Evolutionary conservation across 2,797 vertebrate species (phyloP).

Genomic region (Gallinago solitaria): DNA sequence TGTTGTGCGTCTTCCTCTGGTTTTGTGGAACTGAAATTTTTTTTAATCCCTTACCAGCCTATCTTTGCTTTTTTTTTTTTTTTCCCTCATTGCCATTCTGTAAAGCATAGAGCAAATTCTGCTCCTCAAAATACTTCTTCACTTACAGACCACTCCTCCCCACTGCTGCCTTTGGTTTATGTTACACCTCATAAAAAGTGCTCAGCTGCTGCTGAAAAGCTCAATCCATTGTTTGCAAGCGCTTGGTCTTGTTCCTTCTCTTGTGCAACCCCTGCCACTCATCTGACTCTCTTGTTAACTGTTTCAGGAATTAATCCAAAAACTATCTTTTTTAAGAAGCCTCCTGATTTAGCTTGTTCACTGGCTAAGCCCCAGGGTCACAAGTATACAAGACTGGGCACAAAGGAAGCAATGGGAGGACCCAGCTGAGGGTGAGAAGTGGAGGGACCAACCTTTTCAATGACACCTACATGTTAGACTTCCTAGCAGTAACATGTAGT

Average conservation of each 20-base stretch:
- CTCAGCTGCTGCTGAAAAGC: background rate
- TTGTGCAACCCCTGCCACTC: background rate
- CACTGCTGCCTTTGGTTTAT: background rate
- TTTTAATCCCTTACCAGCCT: background rate
- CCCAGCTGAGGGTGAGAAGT: background rate
- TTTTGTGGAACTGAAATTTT: background rate
- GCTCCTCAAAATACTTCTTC: constrained; percentile 10
- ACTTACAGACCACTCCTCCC: background rate
- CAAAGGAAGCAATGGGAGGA: background rate
- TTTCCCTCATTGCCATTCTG: background rate
- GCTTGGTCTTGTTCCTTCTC: background rate
- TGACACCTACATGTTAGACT: background rate
- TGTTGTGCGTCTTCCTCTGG: background rate
- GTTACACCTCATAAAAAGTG: background rate
- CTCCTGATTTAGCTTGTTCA: background rate
- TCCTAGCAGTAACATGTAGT: background rate
- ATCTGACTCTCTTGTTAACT: background rate
- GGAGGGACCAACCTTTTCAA: background rate
- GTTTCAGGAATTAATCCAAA: background rate
- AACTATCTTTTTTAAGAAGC: background rate
- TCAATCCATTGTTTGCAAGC: background rate
- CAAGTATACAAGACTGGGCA: fast-evolving
- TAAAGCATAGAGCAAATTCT: background rate
- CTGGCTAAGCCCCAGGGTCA: background rate
- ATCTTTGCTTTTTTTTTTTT: background rate